Base-by-base conservation (phyloP, 2,113 vertebrate genomes). In the Lepisosteus oculatus region DNA sequence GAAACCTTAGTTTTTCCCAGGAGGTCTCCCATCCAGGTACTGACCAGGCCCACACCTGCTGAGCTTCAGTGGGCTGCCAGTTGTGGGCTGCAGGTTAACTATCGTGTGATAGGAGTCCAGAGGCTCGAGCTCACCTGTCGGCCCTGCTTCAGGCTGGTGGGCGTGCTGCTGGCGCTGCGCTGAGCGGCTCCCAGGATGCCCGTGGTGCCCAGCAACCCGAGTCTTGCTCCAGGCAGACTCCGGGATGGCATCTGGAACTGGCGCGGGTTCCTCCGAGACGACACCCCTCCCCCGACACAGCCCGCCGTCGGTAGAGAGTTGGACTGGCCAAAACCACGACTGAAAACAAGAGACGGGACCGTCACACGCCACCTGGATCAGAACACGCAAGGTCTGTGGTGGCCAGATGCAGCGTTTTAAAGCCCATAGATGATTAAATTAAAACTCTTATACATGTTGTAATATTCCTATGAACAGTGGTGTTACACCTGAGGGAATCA, bases 201-300 rank as follows among this genome's bases (percentile, higher is more conserved):
- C 0, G 89, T 85, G 72, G 95, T 94, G 70, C 96, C 94, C 87
- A 97, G 80, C 73, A 96, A 90, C 73, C 95, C 93, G 61, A 95
- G 93, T n/a, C 96, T 88, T 68, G 94, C 85, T 0, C 93, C 94
- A 41, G 97, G 95, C 72, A 98, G 88, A 65, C 94, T 99, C 66
- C 97, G 92, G 55, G 96, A 95, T 45, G 97, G 96, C 86, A 98
- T 92, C 84, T 96, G 97, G 90, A 97, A 99, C 88, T 97, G 97
- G 2, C 95, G 94, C 3, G 95, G 94, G 86, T 95, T 97, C 80
- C 97, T 90, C 71, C 97, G 84, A 61, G 90, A 90, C 70, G 95
- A 92, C 68, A 94, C 88, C 11, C 85, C 79, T 3, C 94, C 74
- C 66, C 95, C 95, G 0, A 97, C 93, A 61, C 95, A 97, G 74